Evolutionary conservation across 1,140 invertebrate species (phyloP).

Genomic region (Leptestheria dahalacensis): DNA sequence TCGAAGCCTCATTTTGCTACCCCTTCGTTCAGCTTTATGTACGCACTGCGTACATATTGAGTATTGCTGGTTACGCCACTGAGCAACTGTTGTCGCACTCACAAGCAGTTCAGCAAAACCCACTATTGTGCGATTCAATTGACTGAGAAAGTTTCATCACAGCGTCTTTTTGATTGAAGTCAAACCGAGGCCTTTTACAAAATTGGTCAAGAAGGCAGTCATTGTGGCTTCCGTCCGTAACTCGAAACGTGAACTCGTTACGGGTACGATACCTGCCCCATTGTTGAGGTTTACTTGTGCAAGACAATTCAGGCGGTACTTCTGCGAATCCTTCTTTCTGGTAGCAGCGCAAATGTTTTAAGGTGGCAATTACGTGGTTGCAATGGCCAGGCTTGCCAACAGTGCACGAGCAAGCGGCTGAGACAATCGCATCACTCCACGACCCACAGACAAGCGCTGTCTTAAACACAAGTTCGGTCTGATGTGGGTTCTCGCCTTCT

Average conservation of each 20-base stretch:
- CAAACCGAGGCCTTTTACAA: conserved; percentile 7
- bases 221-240: conserved; percentile 5
- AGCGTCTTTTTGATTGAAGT: too few species aligned
- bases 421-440: background rate
- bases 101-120: too few species aligned
- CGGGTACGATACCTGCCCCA: conserved; percentile 5
- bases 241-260: conserved; percentile 4
- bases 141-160: too few species aligned
- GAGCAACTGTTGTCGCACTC: too few species aligned
- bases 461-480: background rate
- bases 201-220: background rate
- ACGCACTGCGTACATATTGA: too few species aligned
- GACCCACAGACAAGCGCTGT: background rate
- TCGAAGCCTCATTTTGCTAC: too few species aligned
- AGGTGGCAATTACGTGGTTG: background rate
- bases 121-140: too few species aligned
- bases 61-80: too few species aligned
- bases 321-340: conserved; percentile 3
- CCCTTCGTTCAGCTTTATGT: too few species aligned
- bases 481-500: background rate
- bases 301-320: conserved; percentile 1
- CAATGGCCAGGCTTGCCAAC: conserved; percentile 2
- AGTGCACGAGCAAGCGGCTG: conserved; percentile 4
- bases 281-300: background rate
- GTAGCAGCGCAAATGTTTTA: background rate